Evolutionary conservation across 2,113 vertebrate species (phyloP), one percentile per base, ranked within the genome.

Genomic region (Nothocercus nigrocapillus): DNA sequence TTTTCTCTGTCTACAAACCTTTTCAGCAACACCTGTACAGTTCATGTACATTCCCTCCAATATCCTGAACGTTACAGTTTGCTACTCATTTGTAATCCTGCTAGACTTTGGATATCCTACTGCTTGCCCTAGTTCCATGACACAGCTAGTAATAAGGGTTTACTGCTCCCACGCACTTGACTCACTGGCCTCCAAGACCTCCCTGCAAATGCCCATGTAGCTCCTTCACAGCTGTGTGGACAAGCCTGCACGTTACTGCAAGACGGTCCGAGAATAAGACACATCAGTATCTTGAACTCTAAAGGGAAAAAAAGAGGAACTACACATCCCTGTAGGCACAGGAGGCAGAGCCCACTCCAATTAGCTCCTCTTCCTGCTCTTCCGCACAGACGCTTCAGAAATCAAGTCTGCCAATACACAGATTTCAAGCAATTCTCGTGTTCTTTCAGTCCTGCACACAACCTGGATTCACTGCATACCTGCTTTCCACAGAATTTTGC

Each of bases 31-130:
- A 66, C 13, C 28, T 18, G 21, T 24, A 16, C 30, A 30, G 14
- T 69, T 61, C 25, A 38, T 0, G 0, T 42, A 36, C 7, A 2
- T 0, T 59, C 25, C 4, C 17, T 36, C 30, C 45, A 72, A 8
- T 2, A 28, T 1, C 11, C 21, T 6, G 4, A 54, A 42, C 6
- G 13, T 13, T 14, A 1, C 1, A 4, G 2, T 49, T 25, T 40
- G 47, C 51, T 83, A 24, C 11, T 5, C 5, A 36, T 18, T 34
- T 54, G 22, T 9, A 5, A 18, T 45, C 42, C n/a, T 34, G 12
- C 17, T 49, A 27, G n/a, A 63, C 12, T 34, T 36, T 58, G 28
- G 4, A 6, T 19, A 19, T 25, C 49, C 27, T 25, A 30, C 17
- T 36, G 32, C 12, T 40, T 0, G 0, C 13, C 61, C 81, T 36